Base-by-base conservation (phyloP, 2,113 vertebrate genomes). In the Gallinago paraguaiae region DNA sequence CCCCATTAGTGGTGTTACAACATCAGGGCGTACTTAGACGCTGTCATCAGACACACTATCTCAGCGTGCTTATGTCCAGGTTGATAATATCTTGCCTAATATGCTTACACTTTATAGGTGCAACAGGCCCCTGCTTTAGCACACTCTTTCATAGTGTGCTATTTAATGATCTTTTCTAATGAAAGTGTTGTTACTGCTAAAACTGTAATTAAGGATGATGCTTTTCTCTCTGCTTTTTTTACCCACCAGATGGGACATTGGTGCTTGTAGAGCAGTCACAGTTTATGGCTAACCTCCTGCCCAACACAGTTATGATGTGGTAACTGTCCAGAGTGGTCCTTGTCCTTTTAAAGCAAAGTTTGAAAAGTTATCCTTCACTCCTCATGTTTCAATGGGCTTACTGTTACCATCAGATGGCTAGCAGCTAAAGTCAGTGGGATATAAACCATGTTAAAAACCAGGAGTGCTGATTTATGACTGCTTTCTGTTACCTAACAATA, bases 291-390 rank as follows among this genome's bases (percentile, higher is more conserved):
- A 39, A 53, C 39, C 24, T 75, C 11, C 43, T 86, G 65, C 11
- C 23, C 39, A 60, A 35, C 48, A 39, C 0, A 43, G 25, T 51
- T 72, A 11, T 0, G 0, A 7, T 35, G 46, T 14, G 33, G 24
- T 37, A 39, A 57, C 24, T 45, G 9, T 24, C 53, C n/a, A 24
- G 33, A 76, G 43, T 8, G 8, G 17, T 56, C 39, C 35, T 22
- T 56, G 39, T 31, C 25, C 22, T 60, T 89, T 48, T 8, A 64
- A 56, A 77, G 30, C 11, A 75, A 51, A 56, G 37, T 68, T 80
- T 72, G 14, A 23, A 56, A 45, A 59, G 18, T 5, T 54, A 22
- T 64, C 39, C 28, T 68, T 60, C 43, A 64, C 19, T 7, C 19
- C 11, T 50, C 37, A 13, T 6, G 2, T 37, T 80, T 56, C 46